Evolutionary conservation across 2,888 invertebrate genomes (phyloP), one percentile per base, ranked within the genome.

Genomic region (Icerya purchasi): DNA sequence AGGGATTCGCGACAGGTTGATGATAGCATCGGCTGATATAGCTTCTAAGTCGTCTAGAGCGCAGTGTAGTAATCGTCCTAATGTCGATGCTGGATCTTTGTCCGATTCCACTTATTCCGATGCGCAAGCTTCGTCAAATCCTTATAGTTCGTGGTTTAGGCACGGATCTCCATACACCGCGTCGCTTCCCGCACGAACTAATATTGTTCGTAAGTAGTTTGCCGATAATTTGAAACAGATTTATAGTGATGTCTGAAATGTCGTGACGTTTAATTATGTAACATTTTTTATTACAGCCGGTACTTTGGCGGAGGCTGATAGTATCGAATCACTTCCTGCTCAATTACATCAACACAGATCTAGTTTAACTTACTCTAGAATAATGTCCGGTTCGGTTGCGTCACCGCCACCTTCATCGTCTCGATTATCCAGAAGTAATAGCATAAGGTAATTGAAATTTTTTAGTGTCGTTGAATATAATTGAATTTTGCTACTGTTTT

Each of bases 361-460:
- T 68, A 81, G 81, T 72, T 78, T 86, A 68, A 85, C 86, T 63
- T 86, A 84, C 70, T 75, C 77, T 1, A 75, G 82, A 68, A 76
- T 83, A 54, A 69, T 79, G 58, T 66, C 67, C 22, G 67, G 68
- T 53, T 66, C 67, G 21, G 66, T 68, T 53, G 66, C 69, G 36
- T 68, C 70, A 23, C 66, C 70, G 23, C 57, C 59, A 19, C 61
- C 53, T n/a, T 59, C 62, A 25, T 55, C 63, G 21, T 62, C 64
- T 36, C 61, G 68, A 53, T 65, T 68, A 50, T 67, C 66, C 74
- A 77, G 90, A 70, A 90, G 90, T 76, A 91, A 90, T 75, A 90
- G 89, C 71, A 90, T 90, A 74, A 88, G 90, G 89, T 89, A 74
- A n/a, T n/a, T n/a, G n/a, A n/a, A n/a, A n/a, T n/a, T n/a, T n/a